Conservation (phyloP, 2,113 vertebrate species). For the Nothobranchius kuhntae region DNA sequence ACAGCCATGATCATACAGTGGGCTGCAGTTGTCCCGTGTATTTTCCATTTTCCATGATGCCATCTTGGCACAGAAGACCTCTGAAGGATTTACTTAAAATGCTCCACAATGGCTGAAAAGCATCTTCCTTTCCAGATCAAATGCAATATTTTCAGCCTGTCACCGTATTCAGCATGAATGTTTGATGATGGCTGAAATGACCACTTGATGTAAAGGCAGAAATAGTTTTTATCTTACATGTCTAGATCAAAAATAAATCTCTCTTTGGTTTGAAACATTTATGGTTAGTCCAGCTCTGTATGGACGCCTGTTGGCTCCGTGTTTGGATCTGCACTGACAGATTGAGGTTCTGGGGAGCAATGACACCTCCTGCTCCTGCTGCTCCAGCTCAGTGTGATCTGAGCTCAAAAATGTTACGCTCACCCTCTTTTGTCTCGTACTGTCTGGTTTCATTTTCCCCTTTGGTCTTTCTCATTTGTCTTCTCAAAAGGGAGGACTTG, state of each 20-base stretch:
- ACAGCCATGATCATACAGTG: no score
- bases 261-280: not conserved
- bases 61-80: not conserved
- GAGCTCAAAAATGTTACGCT: slow-evolving; percentile 31
- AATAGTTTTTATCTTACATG: not conserved
- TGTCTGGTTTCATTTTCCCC: slow-evolving; percentile 19
- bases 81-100: not conserved
- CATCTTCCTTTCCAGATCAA: not conserved
- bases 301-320: slow-evolving; percentile 6
- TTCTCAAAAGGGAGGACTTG: slow-evolving; percentile 24
- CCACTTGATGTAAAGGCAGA: not conserved
- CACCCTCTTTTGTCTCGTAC: slow-evolving; percentile 21
- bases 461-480: slow-evolving; percentile 55
- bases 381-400: slow-evolving; percentile 27
- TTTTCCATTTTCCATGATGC: not conserved
- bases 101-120: not conserved
- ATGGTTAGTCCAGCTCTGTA: not conserved
- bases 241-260: not conserved
- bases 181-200: slow-evolving; percentile 10
- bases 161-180: slow-evolving; percentile 3
- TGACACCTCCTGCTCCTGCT: slow-evolving; percentile 36
- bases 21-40: no score
- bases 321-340: slow-evolving; percentile 47
- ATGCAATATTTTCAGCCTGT: slow-evolving; percentile 8
- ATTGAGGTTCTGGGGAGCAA: slow-evolving; percentile 45